Percentiles rank a stretch among this genome's conserved stretches.
phyloP scores from a whole-genome alignment of 2,797 vertebrate species.

The Cichlasoma orientale region DNA sequence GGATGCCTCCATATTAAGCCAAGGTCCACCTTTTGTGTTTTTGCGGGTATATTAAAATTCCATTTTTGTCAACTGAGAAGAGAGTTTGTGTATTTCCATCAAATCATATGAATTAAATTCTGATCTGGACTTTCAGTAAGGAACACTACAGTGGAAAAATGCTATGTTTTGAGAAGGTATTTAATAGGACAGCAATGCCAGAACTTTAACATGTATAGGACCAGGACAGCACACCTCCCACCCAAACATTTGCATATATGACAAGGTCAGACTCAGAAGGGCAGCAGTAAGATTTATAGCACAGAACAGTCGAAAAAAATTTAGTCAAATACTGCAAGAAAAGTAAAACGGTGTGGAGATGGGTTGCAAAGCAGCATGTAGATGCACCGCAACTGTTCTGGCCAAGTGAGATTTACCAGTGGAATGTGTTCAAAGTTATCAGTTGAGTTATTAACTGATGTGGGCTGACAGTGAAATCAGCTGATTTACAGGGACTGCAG shows the following conservation, averaged over 20 bases:
- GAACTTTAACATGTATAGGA: not conserved
- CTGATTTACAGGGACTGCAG: not conserved
- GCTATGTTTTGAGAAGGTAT: too few relatives aligned
- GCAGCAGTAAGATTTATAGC: not conserved
- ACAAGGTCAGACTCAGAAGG: not conserved
- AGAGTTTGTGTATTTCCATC: not conserved
- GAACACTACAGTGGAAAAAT: too few relatives aligned
- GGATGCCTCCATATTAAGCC: not conserved
- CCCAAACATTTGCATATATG: not conserved
- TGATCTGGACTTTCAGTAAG: not conserved
- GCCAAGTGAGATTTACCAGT: not conserved
- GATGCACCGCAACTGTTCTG: not conserved
- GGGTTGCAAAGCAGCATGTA: not conserved
- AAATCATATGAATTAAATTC: not conserved
- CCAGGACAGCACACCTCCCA: not conserved
- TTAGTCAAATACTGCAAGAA: not conserved
- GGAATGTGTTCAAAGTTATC: not conserved
- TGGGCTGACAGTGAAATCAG: not conserved
- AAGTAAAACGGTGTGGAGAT: not conserved
- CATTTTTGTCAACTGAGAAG: slow-evolving; percentile 6
- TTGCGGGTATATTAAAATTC: not conserved
- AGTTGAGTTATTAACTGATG: not conserved
- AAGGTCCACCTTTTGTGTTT: not conserved
- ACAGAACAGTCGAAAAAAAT: not conserved
- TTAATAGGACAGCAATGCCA: too few relatives aligned